Conservation (phyloP, 2,888 invertebrate genomes). For the Sicus ferrugineus region DNA sequence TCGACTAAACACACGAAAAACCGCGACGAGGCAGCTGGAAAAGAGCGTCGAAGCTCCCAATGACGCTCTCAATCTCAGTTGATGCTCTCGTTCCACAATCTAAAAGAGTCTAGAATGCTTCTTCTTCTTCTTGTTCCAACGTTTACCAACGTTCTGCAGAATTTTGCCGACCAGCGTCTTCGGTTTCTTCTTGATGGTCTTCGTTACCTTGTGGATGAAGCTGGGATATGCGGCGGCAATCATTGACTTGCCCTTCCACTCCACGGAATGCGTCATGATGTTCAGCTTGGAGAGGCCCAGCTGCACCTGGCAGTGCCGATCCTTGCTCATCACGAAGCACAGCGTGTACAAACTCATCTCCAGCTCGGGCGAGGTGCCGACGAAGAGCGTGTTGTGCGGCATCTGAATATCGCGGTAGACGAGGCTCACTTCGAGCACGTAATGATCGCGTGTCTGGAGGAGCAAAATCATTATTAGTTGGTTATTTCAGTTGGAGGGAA, state of each 20-base stretch:
- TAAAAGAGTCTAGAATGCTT: no score
- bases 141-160: no score
- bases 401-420: conserved; percentile 50
- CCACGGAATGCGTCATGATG: conserved; percentile 52
- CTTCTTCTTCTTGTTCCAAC: no score
- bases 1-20: no score
- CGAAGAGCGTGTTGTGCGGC: conserved; percentile 48
- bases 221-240: conserved; percentile 52
- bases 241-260: conserved; percentile 52
- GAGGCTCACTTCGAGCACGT: conserved; percentile 44
- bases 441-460: conserved; percentile 47
- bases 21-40: no score
- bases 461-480: neutral
- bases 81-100: no score
- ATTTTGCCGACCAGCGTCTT: no score
- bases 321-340: conserved; percentile 51
- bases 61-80: no score
- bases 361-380: conserved; percentile 56
- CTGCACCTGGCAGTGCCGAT: conserved; percentile 51
- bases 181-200: no score
- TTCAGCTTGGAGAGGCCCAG: conserved; percentile 46
- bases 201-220: no score
- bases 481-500: no score
- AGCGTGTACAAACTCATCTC: conserved; percentile 55
- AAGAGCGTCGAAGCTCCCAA: no score